These are phyloP conservation scores for Canis aureus DNA, from an alignment of 2,113 vertebrate genomes.

Conservation along the genomic window DNA sequence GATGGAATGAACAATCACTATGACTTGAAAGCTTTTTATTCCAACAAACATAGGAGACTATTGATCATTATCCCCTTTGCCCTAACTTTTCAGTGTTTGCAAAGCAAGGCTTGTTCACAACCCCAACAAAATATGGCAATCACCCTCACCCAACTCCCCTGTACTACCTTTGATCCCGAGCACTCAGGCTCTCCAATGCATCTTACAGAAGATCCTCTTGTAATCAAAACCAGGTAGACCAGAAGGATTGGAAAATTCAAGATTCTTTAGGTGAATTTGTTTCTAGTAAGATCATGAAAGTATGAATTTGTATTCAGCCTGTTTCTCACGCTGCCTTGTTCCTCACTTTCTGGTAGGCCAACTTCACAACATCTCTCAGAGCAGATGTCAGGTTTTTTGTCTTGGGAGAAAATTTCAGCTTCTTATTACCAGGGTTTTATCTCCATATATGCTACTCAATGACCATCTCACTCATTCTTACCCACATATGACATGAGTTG, in stretches of 20 bases:
- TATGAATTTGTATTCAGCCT: background rate
- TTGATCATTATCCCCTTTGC: background rate
- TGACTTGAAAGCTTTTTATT: background rate
- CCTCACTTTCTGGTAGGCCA: background rate
- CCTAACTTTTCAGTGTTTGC: background rate
- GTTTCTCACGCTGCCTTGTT: background rate
- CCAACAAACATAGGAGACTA: background rate
- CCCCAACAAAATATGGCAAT: background rate
- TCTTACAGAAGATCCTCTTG: background rate
- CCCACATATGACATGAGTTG: fast-evolving
- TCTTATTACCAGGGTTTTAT: background rate
- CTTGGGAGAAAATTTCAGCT: background rate
- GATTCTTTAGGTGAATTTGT: background rate
- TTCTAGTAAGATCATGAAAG: background rate
- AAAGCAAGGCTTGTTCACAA: background rate
- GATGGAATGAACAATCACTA: background rate
- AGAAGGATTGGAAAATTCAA: background rate
- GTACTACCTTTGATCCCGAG: fast-evolving
- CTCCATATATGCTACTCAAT: background rate
- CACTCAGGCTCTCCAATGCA: fast-evolving
- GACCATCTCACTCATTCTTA: background rate
- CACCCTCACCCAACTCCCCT: too few species aligned
- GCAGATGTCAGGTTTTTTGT: background rate
- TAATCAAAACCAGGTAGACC: fast-evolving
- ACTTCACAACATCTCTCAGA: background rate